These are phyloP conservation scores for Drosophila limbata DNA, from an alignment of 2,888 invertebrate genomes.

Conservation along the genomic window DNA sequence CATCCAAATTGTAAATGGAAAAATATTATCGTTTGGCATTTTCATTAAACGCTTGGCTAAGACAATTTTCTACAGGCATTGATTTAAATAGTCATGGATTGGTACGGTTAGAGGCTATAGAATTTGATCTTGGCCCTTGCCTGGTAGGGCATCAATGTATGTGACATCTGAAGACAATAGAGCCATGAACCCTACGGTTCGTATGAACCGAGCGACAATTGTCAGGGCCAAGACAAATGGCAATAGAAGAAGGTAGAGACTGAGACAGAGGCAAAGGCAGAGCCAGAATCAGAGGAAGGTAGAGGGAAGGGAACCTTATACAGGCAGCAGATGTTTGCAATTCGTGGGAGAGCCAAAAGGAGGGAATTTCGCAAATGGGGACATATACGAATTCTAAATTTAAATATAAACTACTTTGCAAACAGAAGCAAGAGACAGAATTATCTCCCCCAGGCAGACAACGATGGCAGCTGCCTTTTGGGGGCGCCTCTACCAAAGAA, in stretches of 20 bases:
- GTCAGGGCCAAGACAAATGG: slow-evolving; percentile 58
- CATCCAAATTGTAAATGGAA: slow-evolving; percentile 28
- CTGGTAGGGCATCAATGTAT: slow-evolving; percentile 44
- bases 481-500: slow-evolving; percentile 33
- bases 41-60: slow-evolving; percentile 67
- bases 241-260: slow-evolving; percentile 35
- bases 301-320: slow-evolving; percentile 28
- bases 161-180: slow-evolving; percentile 52
- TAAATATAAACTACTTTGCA: slow-evolving; percentile 53
- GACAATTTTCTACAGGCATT: slow-evolving; percentile 55
- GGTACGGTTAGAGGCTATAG: slow-evolving; percentile 32
- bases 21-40: slow-evolving; percentile 63
- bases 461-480: slow-evolving; percentile 54
- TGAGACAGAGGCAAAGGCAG: not conserved
- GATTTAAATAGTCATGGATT: slow-evolving; percentile 42
- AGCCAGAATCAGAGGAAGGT: slow-evolving; percentile 10
- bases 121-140: slow-evolving; percentile 21
- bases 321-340: slow-evolving; percentile 57
- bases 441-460: slow-evolving; percentile 62
- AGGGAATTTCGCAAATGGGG: slow-evolving; percentile 47
- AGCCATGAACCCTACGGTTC: slow-evolving; percentile 57
- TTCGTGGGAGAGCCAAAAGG: slow-evolving; percentile 54
- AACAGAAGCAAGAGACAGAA: slow-evolving; percentile 20
- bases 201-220: slow-evolving; percentile 53
- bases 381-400: slow-evolving; percentile 65